phyloP scores from a whole-genome alignment of 2,888 invertebrate species.

The Cerceris ruficornis region DNA sequence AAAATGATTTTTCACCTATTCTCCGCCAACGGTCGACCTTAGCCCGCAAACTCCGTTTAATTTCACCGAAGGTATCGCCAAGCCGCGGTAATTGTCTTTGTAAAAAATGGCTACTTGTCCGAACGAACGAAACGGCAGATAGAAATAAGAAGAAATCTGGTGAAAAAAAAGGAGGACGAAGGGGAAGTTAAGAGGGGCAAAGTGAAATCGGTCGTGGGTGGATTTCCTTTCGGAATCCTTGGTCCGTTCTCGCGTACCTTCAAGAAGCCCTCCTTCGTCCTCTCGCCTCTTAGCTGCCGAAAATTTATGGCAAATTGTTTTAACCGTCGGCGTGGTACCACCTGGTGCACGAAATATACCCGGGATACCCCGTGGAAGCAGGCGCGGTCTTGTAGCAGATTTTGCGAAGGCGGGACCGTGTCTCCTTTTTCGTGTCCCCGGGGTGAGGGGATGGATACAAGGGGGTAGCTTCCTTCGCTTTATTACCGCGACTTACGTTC shows the following conservation, averaged over 20 bases:
- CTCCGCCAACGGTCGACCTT: neutral
- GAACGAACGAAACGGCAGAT: neutral
- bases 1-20: slow-evolving; percentile 30
- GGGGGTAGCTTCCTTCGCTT: slow-evolving; percentile 22
- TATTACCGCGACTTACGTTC: slow-evolving; percentile 47
- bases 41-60: neutral
- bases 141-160: neutral
- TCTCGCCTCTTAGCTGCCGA: slow-evolving; percentile 46
- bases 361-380: slow-evolving; percentile 45
- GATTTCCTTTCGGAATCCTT: slow-evolving; percentile 48
- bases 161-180: neutral
- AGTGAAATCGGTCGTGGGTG: slow-evolving; percentile 27
- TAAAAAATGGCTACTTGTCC: neutral
- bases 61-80: neutral
- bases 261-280: slow-evolving; percentile 25
- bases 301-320: slow-evolving; percentile 80
- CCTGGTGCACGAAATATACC: slow-evolving; percentile 76
- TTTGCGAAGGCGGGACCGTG: slow-evolving; percentile 37
- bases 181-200: neutral
- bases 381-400: slow-evolving; percentile 50
- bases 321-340: slow-evolving; percentile 74
- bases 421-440: slow-evolving; percentile 33
- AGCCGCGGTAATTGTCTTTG: too few species aligned
- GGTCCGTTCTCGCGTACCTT: slow-evolving; percentile 43
- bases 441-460: neutral